phyloP scores from a whole-genome alignment of 1,140 invertebrate species.

The Eumeta japonica region DNA sequence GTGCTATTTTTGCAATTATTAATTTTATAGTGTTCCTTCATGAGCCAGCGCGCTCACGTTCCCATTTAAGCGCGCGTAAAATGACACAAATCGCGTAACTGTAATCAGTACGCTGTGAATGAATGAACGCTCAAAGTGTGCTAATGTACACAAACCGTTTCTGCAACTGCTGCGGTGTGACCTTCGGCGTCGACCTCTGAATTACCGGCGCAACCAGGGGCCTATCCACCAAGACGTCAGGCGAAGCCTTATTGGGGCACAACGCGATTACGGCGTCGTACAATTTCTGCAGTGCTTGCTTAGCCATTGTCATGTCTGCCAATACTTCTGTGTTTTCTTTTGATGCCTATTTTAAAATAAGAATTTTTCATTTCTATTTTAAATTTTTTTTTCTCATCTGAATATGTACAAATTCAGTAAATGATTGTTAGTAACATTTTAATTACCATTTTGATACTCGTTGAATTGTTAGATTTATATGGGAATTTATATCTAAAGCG shows the following conservation, averaged over 20 bases:
- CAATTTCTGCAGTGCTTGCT: slow-evolving; percentile 57
- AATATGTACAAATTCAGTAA: background rate
- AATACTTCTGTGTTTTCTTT: slow-evolving; percentile 60
- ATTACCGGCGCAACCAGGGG: slow-evolving; percentile 28
- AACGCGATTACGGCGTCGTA: slow-evolving; percentile 61
- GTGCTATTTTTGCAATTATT: too few relatives aligned
- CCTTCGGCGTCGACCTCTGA: slow-evolving; percentile 39
- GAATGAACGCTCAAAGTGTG: too few relatives aligned
- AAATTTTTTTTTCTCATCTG: background rate
- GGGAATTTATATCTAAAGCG: too few relatives aligned
- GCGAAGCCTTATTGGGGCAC: slow-evolving; percentile 60
- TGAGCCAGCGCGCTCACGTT: too few relatives aligned
- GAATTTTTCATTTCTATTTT: background rate
- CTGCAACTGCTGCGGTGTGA: slow-evolving; percentile 40
- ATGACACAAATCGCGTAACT: too few relatives aligned
- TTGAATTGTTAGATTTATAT: too few relatives aligned
- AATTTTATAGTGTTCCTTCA: too few relatives aligned
- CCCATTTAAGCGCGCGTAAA: too few relatives aligned
- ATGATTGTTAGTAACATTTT: background rate
- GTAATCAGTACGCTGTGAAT: too few relatives aligned
- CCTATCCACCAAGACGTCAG: slow-evolving; percentile 49
- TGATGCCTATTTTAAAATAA: slow-evolving; percentile 45
- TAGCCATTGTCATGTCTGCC: slow-evolving; percentile 40
- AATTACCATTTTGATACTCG: background rate
- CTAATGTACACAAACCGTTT: slow-evolving; percentile 32